Conservation (phyloP, 2,113 vertebrate genomes). For the Recurvirostra avosetta region DNA sequence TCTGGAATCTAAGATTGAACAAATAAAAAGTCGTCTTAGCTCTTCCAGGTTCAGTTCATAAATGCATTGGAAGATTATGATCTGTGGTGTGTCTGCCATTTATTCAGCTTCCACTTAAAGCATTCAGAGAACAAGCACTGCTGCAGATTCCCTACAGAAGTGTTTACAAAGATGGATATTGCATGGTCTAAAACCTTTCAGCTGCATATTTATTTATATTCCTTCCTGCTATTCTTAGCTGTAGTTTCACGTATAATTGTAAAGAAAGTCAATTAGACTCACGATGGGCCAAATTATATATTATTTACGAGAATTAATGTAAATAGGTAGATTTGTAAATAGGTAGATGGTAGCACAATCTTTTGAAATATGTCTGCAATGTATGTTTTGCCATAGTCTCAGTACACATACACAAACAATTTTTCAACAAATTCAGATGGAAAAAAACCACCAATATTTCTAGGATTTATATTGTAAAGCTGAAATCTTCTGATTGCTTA, state of each 20-base stretch:
- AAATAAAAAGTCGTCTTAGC: not conserved
- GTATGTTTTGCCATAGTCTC: not conserved
- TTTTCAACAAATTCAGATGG: not conserved
- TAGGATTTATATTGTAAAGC: not conserved
- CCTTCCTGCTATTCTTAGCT: not conserved
- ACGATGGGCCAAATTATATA: not conserved
- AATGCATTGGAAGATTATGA: not conserved
- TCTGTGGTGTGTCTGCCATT: not conserved
- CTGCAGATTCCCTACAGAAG: not conserved
- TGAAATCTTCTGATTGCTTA: not conserved
- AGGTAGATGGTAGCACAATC: not conserved
- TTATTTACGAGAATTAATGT: not conserved
- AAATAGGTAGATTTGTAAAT: not conserved
- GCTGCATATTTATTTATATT: not conserved
- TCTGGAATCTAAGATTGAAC: not conserved
- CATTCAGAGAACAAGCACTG: not conserved
- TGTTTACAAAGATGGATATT: not conserved
- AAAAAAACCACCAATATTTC: not conserved
- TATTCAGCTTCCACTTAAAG: not conserved
- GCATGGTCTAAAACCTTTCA: not conserved
- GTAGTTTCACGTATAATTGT: not conserved
- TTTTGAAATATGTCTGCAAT: not conserved
- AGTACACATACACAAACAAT: not conserved
- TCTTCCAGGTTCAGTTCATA: not conserved
- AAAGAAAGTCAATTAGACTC: not conserved